Evolutionary conservation across 2,113 vertebrate genomes (phyloP).

Genomic region (Chroicocephalus ridibundus): DNA sequence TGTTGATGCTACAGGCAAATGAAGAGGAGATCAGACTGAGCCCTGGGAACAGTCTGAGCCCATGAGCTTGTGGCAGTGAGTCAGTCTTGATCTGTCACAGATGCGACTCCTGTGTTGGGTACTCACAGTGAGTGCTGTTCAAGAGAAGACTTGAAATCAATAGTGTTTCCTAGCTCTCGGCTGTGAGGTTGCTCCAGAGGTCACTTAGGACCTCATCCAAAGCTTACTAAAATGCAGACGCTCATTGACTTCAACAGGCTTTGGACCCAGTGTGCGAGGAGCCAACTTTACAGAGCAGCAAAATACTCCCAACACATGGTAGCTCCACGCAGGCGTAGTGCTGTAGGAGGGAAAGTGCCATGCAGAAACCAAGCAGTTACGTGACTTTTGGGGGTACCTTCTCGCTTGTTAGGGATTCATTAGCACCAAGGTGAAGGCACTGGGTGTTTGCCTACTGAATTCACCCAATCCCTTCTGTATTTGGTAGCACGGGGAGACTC

Average conservation of each 20-base stretch:
- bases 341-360: background rate
- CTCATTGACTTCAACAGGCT: background rate
- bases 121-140: background rate
- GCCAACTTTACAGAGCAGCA: background rate
- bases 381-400: background rate
- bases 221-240: background rate
- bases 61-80: background rate
- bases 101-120: background rate
- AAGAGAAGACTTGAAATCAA: background rate
- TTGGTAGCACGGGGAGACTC: background rate
- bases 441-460: background rate
- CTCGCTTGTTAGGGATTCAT: background rate
- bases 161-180: background rate
- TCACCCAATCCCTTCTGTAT: background rate
- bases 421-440: background rate
- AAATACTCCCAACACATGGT: background rate
- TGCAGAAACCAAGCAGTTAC: background rate
- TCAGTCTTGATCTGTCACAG: background rate
- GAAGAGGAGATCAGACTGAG: background rate
- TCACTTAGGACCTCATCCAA: background rate
- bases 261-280: background rate
- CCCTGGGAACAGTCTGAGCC: background rate
- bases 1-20: background rate
- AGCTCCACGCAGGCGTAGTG: background rate
- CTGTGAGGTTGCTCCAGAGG: background rate